Percentiles rank a stretch among this genome's conserved stretches.
Evolutionary conservation across 1,140 invertebrate genomes (phyloP).

Genomic region (Gyrodactylus bullatarudis): DNA sequence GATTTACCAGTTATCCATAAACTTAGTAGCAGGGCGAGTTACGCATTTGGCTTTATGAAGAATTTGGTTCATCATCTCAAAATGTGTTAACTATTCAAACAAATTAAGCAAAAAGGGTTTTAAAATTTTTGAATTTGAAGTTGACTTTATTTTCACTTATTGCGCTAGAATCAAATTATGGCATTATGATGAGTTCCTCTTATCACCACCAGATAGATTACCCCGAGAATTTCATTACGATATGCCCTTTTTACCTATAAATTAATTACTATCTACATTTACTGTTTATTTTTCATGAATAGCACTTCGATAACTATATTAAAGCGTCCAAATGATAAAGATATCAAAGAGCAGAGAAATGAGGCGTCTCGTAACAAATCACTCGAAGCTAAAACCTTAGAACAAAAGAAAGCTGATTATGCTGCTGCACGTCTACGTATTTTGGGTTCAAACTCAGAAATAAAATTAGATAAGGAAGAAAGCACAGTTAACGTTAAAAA

Average conservation of each 20-base stretch:
- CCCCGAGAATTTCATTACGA: not conserved
- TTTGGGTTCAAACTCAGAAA: not conserved
- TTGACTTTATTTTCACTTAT: not conserved
- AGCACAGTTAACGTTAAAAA: no score
- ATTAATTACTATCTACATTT: not conserved
- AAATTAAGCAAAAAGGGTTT: not conserved
- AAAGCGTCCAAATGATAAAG: not conserved
- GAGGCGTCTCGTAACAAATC: not conserved
- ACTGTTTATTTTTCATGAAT: not conserved
- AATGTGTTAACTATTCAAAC: not conserved
- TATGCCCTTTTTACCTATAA: not conserved
- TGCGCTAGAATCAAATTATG: not conserved
- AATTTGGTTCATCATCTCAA: not conserved
- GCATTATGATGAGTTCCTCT: not conserved
- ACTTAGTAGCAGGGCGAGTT: not conserved
- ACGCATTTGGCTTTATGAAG: not conserved
- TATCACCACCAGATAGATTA: not conserved
- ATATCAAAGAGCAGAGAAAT: not conserved
- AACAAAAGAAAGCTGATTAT: not conserved
- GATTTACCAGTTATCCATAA: not conserved
- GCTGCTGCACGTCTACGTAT: not conserved
- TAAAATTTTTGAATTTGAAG: not conserved
- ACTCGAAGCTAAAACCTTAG: not conserved
- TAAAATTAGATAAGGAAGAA: not conserved
- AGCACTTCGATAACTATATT: not conserved